Evolutionary conservation across 2,888 invertebrate genomes (phyloP).

Genomic region (Cybosia mesomella): DNA sequence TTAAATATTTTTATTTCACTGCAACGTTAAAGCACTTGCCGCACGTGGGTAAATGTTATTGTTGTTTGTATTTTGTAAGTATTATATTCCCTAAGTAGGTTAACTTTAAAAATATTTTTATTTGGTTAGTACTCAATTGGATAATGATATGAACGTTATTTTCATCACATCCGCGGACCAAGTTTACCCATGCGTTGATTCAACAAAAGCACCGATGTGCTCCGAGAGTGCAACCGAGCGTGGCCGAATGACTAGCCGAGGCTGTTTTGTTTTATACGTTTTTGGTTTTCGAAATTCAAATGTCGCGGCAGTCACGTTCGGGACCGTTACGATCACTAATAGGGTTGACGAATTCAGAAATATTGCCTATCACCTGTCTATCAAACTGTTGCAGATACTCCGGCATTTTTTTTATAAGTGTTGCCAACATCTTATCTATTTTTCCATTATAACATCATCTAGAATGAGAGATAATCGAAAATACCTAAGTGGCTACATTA

Average conservation of each 20-base stretch:
- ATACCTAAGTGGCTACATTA: too few species aligned
- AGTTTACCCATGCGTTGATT: conserved; percentile 37
- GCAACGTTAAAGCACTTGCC: neutral
- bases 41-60: neutral
- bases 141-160: conserved; percentile 25
- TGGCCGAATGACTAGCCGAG: conserved; percentile 38
- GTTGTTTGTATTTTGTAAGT: neutral
- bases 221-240: conserved; percentile 41
- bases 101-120: conserved; percentile 7
- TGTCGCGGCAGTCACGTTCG: conserved; percentile 43
- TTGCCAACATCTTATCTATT: conserved; percentile 1
- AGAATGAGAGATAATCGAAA: too few species aligned
- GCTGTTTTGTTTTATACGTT: conserved; percentile 33
- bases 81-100: neutral
- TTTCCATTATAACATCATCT: neutral
- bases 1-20: neutral
- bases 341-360: conserved; percentile 28
- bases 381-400: neutral
- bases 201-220: conserved; percentile 44
- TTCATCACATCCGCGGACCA: conserved; percentile 40
- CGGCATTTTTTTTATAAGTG: neutral
- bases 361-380: neutral
- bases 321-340: conserved; percentile 50
- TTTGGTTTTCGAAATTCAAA: conserved; percentile 46
- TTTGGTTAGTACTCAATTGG: conserved; percentile 11